phyloP scores from a whole-genome alignment of 37 sponge, comb jelly and placozoan species.

The Axinella damicornis region DNA sequence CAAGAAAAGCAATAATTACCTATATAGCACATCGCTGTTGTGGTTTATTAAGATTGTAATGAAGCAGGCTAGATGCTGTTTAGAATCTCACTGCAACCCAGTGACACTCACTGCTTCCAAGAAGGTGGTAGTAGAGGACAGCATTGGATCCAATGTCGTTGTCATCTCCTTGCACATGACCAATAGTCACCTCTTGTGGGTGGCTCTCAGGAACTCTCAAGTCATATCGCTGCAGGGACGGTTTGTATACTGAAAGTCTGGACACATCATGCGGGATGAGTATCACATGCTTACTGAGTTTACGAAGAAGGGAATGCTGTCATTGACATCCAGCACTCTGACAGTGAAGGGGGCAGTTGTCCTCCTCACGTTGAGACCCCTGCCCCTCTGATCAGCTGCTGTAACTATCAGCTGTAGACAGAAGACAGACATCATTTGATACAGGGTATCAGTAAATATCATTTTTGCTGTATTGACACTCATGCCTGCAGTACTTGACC shows the following conservation, averaged over 20 bases:
- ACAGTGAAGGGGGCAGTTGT: constrained; percentile 13
- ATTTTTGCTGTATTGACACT: no score
- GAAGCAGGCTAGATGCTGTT: no score
- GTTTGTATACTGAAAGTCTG: no score
- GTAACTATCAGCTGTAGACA: constrained; percentile 4
- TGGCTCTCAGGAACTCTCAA: not conserved
- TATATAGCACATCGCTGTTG: no score
- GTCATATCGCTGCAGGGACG: constrained; percentile 1
- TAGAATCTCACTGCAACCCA: no score
- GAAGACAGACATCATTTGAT: no score
- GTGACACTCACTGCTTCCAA: constrained; percentile 4
- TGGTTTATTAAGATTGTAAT: no score
- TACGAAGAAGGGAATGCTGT: constrained; percentile 39
- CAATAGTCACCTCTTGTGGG: not conserved
- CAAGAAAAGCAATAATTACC: no score
- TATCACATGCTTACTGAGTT: not conserved
- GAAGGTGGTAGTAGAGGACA: constrained; percentile 21
- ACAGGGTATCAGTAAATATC: no score
- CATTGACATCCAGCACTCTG: constrained; percentile 52
- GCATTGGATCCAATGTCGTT: constrained; percentile 53
- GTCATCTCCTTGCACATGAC: constrained; percentile 16
- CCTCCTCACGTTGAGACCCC: not conserved
- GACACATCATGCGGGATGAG: no score
- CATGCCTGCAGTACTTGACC: no score
- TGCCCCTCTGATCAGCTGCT: constrained; percentile 19